Conservation (phyloP, 1,140 invertebrate genomes). For the Leguminivora glycinivorella region DNA sequence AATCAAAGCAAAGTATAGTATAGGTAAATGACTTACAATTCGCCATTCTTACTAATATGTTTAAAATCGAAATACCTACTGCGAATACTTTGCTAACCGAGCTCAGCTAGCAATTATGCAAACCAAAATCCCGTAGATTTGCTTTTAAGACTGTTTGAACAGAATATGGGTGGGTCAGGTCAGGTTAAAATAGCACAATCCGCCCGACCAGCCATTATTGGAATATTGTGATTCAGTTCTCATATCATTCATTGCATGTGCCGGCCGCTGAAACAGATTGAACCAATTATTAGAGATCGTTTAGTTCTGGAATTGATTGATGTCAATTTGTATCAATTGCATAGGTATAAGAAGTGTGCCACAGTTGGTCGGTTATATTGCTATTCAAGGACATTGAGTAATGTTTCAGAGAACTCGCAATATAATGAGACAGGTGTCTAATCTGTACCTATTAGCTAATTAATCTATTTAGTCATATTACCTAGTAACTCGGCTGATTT, state of each 20-base stretch:
- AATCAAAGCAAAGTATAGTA: not conserved
- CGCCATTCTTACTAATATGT: not conserved
- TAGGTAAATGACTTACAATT: not conserved
- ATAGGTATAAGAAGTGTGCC: constrained; percentile 8
- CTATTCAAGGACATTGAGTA: not conserved
- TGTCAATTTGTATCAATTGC: constrained; percentile 48
- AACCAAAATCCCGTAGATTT: not conserved
- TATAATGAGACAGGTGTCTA: not conserved
- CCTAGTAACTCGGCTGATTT: no score
- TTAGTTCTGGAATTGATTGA: constrained; percentile 37
- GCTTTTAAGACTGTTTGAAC: not conserved
- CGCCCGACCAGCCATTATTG: not conserved
- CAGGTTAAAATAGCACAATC: not conserved
- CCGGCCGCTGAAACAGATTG: not conserved
- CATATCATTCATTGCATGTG: not conserved
- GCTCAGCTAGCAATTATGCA: not conserved
- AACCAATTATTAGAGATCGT: constrained; percentile 3
- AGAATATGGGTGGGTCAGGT: not conserved
- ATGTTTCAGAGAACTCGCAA: not conserved
- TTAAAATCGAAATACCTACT: no score
- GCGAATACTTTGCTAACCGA: no score
- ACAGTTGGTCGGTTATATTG: not conserved
- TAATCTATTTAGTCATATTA: no score
- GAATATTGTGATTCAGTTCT: not conserved
- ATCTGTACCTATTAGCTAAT: no score